These are phyloP conservation scores for Epinotia brunnichana DNA, from an alignment of 2,888 invertebrate species.

Conservation along the genomic window DNA sequence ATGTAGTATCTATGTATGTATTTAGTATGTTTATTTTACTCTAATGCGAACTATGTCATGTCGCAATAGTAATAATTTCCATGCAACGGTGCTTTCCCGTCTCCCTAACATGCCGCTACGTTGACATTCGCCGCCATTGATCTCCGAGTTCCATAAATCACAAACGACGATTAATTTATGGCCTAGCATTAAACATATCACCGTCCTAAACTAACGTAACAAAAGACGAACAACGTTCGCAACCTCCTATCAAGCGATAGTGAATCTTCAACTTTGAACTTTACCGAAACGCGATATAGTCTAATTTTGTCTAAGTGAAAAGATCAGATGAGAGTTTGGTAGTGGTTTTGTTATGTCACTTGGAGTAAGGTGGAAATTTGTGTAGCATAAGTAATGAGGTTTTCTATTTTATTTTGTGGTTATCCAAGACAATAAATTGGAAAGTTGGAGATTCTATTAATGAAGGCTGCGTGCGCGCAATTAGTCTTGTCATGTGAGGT, in stretches of 20 bases:
- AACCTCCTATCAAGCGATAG: background rate
- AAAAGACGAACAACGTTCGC: background rate
- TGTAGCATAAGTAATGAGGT: constrained; percentile 35
- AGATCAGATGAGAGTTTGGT: background rate
- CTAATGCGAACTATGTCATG: no score
- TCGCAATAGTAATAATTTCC: background rate
- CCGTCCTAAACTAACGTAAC: constrained; percentile 37
- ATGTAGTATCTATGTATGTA: no score
- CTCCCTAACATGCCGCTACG: constrained; percentile 17
- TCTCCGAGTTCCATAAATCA: constrained; percentile 68
- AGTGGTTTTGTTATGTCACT: constrained; percentile 41
- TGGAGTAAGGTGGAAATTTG: constrained; percentile 51
- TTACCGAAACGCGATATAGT: background rate
- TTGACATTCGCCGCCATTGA: constrained; percentile 36
- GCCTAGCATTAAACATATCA: constrained; percentile 48
- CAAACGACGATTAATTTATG: constrained; percentile 66
- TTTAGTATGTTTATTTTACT: no score
- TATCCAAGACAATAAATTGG: constrained; percentile 68
- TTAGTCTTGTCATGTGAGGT: constrained; percentile 36
- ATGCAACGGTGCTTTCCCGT: constrained; percentile 18
- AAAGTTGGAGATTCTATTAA: constrained; percentile 58
- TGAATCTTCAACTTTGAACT: background rate
- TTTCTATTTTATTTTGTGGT: constrained; percentile 60
- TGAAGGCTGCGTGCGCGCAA: constrained; percentile 30
- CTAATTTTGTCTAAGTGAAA: background rate